A percentile compares a stretch with the other conserved stretches of the same genome.
phyloP scores from a whole-genome alignment of 2,113 vertebrate species.

The Butorides virescens region DNA sequence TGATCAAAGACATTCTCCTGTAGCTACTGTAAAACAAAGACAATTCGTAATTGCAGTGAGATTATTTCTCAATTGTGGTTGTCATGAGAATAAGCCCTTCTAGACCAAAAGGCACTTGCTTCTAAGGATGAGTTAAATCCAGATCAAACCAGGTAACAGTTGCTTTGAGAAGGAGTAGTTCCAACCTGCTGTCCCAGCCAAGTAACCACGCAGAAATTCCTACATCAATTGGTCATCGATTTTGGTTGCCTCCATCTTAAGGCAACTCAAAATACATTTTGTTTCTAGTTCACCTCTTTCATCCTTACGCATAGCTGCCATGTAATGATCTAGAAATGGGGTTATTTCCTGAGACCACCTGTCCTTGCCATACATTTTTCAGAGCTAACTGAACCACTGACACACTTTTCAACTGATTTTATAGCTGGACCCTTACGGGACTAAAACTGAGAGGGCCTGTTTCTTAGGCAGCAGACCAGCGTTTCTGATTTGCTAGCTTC shows the following conservation, averaged over 20 bases:
- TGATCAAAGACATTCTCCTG: conserved; percentile 77
- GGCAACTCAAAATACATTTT: neutral
- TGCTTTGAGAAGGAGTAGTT: conserved; percentile 14
- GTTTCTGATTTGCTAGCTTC: conserved; percentile 45
- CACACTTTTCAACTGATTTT: conserved; percentile 22
- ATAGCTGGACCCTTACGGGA: conserved; percentile 20
- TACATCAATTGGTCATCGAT: neutral
- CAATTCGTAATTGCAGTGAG: conserved; percentile 71
- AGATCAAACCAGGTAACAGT: conserved; percentile 32
- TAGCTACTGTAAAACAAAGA: conserved; percentile 70
- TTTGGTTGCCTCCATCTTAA: conserved; percentile 5
- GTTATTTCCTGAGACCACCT: conserved; percentile 72
- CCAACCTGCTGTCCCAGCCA: conserved; percentile 25
- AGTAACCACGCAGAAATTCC: neutral
- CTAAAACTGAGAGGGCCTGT: conserved; percentile 8
- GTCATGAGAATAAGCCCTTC: conserved; percentile 75
- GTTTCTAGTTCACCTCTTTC: conserved; percentile 15
- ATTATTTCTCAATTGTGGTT: conserved; percentile 70
- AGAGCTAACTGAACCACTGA: conserved; percentile 9
- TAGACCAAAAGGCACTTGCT: conserved; percentile 83
- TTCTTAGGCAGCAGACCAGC: conserved; percentile 15
- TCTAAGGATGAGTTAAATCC: conserved; percentile 73
- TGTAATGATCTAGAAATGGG: conserved; percentile 65
- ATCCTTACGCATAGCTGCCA: conserved; percentile 71
- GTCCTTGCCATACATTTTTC: conserved; percentile 48